These are phyloP conservation scores for Coptodon rendalli DNA, from an alignment of 2,113 vertebrate genomes.

Conservation along the genomic window DNA sequence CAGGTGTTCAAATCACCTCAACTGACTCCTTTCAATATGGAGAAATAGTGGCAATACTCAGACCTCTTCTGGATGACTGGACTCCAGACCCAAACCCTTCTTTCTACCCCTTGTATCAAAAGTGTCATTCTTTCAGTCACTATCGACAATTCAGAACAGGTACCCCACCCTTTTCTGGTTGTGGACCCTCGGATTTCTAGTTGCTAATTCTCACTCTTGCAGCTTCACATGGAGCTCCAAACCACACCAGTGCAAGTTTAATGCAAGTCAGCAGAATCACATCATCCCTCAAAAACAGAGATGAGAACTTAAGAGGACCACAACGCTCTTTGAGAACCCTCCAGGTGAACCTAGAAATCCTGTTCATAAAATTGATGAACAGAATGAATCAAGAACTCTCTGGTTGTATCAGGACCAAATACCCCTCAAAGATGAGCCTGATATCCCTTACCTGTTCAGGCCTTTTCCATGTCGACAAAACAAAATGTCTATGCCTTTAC, in stretches of 20 bases:
- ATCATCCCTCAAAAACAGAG: neutral
- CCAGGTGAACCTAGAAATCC: neutral
- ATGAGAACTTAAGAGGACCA: neutral
- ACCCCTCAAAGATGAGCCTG: neutral
- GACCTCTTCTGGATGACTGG: neutral
- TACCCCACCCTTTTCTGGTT: neutral
- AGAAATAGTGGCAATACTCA: neutral
- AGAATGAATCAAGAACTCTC: neutral
- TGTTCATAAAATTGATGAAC: neutral
- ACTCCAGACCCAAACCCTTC: neutral
- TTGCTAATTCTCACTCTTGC: neutral
- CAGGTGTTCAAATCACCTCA: neutral
- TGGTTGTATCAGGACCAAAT: neutral
- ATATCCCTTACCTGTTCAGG: neutral
- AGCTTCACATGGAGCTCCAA: neutral
- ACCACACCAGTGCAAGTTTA: neutral
- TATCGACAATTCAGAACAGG: neutral
- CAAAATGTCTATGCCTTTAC: slow-evolving; percentile 28
- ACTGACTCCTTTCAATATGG: neutral
- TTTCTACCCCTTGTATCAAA: neutral
- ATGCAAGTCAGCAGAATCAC: neutral
- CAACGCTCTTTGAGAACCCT: neutral
- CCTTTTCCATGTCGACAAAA: neutral
- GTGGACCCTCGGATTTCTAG: neutral
- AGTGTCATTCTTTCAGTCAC: neutral